Conservation (phyloP, 1,140 invertebrate genomes). For the Ylistrum balloti region DNA sequence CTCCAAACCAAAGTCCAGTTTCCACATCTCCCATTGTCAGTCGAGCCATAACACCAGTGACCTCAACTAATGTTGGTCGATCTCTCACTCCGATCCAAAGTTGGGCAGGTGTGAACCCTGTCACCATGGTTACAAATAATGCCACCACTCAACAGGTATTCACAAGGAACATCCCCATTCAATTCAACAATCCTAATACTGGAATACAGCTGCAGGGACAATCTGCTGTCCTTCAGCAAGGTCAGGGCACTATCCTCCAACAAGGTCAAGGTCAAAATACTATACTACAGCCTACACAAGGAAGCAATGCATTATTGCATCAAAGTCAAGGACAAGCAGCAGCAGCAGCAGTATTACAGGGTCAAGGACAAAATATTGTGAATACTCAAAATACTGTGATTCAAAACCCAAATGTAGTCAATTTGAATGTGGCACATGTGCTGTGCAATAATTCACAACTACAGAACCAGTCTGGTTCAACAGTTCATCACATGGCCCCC, state of each 20-base stretch:
- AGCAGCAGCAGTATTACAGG: constrained; percentile 47
- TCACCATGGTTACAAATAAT: constrained; percentile 18
- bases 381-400: constrained; percentile 78
- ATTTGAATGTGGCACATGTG: constrained; percentile 77
- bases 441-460: constrained; percentile 69
- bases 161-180: constrained; percentile 14
- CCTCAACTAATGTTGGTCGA: constrained; percentile 61
- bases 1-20: constrained; percentile 58
- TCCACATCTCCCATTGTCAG: constrained; percentile 65
- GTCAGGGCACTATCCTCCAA: constrained; percentile 60
- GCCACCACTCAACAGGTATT: not conserved
- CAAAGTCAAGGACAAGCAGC: constrained; percentile 21
- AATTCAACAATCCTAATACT: not conserved
- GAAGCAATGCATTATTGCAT: constrained; percentile 36
- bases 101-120: constrained; percentile 21
- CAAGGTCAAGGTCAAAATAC: constrained; percentile 46
- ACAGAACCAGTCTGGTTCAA: constrained; percentile 61
- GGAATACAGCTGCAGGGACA: constrained; percentile 49
- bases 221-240: constrained; percentile 47
- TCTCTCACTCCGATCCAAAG: constrained; percentile 67
- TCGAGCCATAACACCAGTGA: constrained; percentile 63
- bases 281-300: constrained; percentile 52
- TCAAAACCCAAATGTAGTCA: constrained; percentile 78
- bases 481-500: constrained; percentile 56
- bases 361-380: constrained; percentile 70